Evolutionary conservation across 2,888 invertebrate species (phyloP), one percentile per base, ranked within the genome.

Genomic region (Napeogenes sylphis): DNA sequence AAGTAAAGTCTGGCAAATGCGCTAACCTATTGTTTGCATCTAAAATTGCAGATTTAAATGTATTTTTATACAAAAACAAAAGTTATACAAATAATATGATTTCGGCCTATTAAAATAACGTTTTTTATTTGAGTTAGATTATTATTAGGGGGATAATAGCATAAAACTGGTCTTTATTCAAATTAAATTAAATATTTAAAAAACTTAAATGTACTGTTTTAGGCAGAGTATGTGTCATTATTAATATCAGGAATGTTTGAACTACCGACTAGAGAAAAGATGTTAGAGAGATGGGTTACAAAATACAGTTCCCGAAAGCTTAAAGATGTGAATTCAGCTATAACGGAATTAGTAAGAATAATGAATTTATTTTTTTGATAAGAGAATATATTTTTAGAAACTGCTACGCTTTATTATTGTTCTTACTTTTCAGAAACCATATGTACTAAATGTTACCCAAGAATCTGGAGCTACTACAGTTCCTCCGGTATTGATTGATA

Each of bases 181-280:
- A 42, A 42, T 10, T 42, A 12, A 42, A 10, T 3, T 21, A 21
- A 21, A 21, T 21, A 21, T 10, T 42, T 10, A 42, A 42, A 42
- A 21, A 21, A 21, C 21, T 21, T 21, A 21, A 21, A 21, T 21
- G 21, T 21, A 21, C 1, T 21, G 21, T 21, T 80, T 38, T 80
- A 94, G 92, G 92, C 93, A 1, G 85, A 91, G 65, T 95, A 94
- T 74, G 92, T 92, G 70, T 85, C 95, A 55, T 91, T 92, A 2
- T 75, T 91, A 21, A 85, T 95, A 5, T 91, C 92, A 30, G 93
- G 92, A 0, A 87, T 87, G 38, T 86, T 93, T 71, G 70, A 78
- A 51, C 80, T 96, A 45, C 96, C 96, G 0, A 75, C 91, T 0
- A 91, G 87, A 64, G 92, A 92, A 10, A 88, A 90, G 57, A 96